These are phyloP conservation scores for Drosophila nr. fundita DNA, from an alignment of 2,888 invertebrate species.

Conservation along the genomic window DNA sequence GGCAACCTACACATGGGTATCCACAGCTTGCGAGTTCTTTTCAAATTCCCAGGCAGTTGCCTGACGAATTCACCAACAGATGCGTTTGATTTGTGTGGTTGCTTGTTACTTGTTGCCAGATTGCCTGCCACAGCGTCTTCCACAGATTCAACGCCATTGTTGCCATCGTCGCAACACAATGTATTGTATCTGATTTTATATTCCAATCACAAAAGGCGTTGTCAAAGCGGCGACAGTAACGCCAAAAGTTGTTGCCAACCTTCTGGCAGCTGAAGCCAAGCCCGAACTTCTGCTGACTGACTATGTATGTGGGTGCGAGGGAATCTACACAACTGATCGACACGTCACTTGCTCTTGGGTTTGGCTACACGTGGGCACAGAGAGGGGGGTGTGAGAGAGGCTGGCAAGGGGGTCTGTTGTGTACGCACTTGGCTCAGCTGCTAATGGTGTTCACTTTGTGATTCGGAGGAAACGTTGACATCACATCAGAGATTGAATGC, in stretches of 20 bases:
- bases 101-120: conserved; percentile 28
- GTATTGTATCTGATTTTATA: conserved; percentile 72
- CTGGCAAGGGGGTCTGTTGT: not conserved
- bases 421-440: conserved; percentile 50
- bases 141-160: conserved; percentile 61
- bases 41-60: conserved; percentile 69
- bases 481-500: conserved; percentile 40
- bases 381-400: no score
- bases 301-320: conserved; percentile 32
- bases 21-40: conserved; percentile 51
- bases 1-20: conserved; percentile 12
- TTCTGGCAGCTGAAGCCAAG: conserved; percentile 18
- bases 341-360: conserved; percentile 57
- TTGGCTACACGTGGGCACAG: not conserved
- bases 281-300: conserved; percentile 13
- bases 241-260: conserved; percentile 71
- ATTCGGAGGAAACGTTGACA: conserved; percentile 50
- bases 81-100: conserved; percentile 77
- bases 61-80: conserved; percentile 70
- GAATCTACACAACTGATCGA: conserved; percentile 68
- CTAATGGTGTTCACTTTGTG: conserved; percentile 50
- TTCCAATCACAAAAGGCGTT: conserved; percentile 80
- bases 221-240: conserved; percentile 79
- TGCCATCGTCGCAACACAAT: conserved; percentile 30
- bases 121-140: conserved; percentile 55